phyloP scores from a whole-genome alignment of 2,797 vertebrate species.

The Coranthus polyacanthus region DNA sequence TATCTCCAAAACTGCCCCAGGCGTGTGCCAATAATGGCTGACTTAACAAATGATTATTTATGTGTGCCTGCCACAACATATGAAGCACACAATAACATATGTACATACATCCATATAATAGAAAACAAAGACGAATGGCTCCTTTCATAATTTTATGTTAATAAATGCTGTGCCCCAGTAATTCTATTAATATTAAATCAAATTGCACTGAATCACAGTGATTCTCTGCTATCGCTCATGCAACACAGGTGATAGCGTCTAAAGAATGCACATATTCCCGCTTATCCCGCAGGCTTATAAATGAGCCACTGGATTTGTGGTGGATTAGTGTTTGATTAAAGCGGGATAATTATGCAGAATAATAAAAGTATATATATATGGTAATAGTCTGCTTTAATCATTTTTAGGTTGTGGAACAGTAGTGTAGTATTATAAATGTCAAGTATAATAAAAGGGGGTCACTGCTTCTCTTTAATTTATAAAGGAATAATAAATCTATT shows the following conservation, averaged over 20 bases:
- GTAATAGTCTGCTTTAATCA: conserved; percentile 55
- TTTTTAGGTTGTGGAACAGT: conserved; percentile 40
- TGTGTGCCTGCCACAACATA: background rate
- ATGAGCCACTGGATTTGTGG: conserved; percentile 53
- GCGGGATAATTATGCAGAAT: conserved; percentile 51
- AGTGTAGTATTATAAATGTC: conserved; percentile 49
- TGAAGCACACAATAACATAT: conserved; percentile 12
- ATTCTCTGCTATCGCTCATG: conserved; percentile 32
- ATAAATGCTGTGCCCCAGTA: conserved; percentile 52
- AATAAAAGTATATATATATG: conserved; percentile 52
- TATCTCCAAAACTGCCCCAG: conserved; percentile 44
- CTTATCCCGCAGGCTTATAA: conserved; percentile 48
- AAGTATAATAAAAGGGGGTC: conserved; percentile 47
- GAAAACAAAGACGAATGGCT: conserved; percentile 26
- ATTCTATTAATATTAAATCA: conserved; percentile 67
- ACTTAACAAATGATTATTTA: conserved; percentile 22
- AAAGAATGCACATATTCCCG: conserved; percentile 47
- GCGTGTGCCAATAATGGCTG: conserved; percentile 23
- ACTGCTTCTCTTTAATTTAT: conserved; percentile 22
- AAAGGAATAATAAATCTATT: conserved; percentile 41
- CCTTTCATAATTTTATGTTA: conserved; percentile 33
- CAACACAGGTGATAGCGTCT: conserved; percentile 53
- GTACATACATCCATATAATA: conserved; percentile 25
- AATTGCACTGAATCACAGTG: conserved; percentile 56
- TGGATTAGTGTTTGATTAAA: conserved; percentile 69